Base-by-base conservation (phyloP, 37 sponge, comb jelly and placozoan species). In the Amphimedon queenslandica region DNA sequence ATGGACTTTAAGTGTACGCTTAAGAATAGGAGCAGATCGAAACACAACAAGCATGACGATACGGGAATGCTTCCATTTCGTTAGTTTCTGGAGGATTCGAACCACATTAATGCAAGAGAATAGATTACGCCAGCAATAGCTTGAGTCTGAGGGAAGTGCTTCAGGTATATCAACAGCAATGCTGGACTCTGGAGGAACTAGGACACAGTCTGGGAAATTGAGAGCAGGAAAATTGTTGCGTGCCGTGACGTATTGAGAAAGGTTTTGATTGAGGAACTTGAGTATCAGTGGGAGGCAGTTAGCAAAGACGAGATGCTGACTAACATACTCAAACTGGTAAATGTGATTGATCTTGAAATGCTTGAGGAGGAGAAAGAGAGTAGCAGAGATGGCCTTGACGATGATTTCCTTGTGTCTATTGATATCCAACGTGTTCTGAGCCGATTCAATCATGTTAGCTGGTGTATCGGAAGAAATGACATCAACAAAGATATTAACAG, bases 391-490 rank as follows among this genome's bases (percentile, higher is more conserved):
- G 3, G 92, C 92, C 76, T 97, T 94, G 38, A 94, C 92, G 18
- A 97, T 88, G 68, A 97, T 79, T 66, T 97, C 98, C 83, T 92
- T 96, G 82, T 96, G 93, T n/a, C 97, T 41, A 75, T 89, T 80
- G 32, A 94, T 77, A 71, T 97, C 98, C 30, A 92, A 32, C 18
- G 88, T 71, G 51, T 88, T 56, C 41, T 82, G 80, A 57, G 80
- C 77, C 20, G 94, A 73, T 56, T 91, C 86, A 3, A 76, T 56
- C 24, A 80, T 80, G 37, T 79, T 84, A 16, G 89, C 40, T 4
- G 90, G 93, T 8, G 80, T 64, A 37, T 93, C 97, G 1, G 85
- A 82, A 3, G 92, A 92, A 20, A 91, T 47, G 4, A 97, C 94
- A 67, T 94, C 94, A 16, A 91, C 86, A 60, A 94, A 72, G 58